Evolutionary conservation across 2,113 vertebrate species (phyloP).

Genomic region (Tetrao urogallus): DNA sequence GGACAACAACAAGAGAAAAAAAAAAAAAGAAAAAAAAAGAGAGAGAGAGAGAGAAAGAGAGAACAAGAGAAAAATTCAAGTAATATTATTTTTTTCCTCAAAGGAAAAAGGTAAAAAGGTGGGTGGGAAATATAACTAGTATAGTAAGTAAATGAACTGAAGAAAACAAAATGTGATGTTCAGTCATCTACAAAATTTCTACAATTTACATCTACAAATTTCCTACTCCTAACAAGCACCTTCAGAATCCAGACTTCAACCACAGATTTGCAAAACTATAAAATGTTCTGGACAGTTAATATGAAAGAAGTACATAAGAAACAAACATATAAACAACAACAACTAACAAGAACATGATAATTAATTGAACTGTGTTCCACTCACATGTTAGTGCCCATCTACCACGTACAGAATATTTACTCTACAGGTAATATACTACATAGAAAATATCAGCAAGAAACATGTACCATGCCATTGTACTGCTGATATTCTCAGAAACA

Average conservation of each 20-base stretch:
- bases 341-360: not conserved
- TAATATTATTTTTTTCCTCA: not conserved
- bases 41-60: too few relatives aligned
- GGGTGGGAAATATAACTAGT: not conserved
- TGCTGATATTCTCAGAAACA: not conserved
- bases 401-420: not conserved
- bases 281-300: not conserved
- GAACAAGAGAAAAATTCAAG: not conserved
- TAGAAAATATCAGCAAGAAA: not conserved
- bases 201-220: not conserved
- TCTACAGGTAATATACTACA: not conserved
- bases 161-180: not conserved
- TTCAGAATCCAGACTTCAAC: not conserved
- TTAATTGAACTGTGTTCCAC: not conserved
- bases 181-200: not conserved
- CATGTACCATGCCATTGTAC: not conserved
- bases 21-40: too few relatives aligned
- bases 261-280: not conserved
- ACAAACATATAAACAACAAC: not conserved
- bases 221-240: not conserved
- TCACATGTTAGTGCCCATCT: not conserved
- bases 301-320: not conserved
- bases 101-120: not conserved
- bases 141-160: not conserved
- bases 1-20: not conserved